A percentile compares a stretch with the other conserved stretches of the same genome.
Evolutionary conservation across 2,797 vertebrate species (phyloP).

Genomic region (Schizopygopsis pylzovi): DNA sequence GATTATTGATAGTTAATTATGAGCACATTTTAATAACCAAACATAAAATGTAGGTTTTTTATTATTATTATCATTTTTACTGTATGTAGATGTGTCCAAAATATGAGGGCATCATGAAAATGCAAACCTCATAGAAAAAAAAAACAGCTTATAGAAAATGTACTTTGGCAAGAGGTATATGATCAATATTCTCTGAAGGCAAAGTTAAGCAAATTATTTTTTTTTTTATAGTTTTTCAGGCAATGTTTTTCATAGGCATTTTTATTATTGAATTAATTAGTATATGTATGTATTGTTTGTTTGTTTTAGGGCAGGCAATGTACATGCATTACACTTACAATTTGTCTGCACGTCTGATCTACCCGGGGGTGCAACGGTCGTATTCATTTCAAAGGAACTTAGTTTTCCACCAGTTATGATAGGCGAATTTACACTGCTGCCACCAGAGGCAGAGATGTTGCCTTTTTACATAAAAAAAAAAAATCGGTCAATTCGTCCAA

Average conservation of each 20-base stretch:
- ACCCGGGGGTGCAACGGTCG: neutral
- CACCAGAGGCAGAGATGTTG: neutral
- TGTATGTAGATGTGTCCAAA: too few relatives aligned
- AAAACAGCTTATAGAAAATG: too few relatives aligned
- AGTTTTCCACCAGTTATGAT: neutral
- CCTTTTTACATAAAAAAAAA: neutral
- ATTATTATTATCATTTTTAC: too few relatives aligned
- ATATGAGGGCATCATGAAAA: too few relatives aligned
- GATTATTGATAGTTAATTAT: too few relatives aligned
- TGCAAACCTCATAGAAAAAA: too few relatives aligned
- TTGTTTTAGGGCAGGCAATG: neutral
- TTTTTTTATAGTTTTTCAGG: neutral
- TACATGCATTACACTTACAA: neutral
- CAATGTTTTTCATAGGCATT: neutral
- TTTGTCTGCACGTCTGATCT: neutral
- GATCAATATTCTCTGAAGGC: too few relatives aligned
- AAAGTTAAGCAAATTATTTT: too few relatives aligned
- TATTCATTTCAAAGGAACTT: neutral
- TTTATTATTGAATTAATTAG: neutral
- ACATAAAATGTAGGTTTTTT: too few relatives aligned
- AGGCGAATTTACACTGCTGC: neutral
- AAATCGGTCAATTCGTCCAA: neutral
- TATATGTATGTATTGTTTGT: neutral
- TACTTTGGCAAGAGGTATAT: too few relatives aligned
- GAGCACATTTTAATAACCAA: too few relatives aligned